Evolutionary conservation across 2,888 invertebrate species (phyloP), one percentile per base, ranked within the genome.

Genomic region (Barypeithes pellucidus): DNA sequence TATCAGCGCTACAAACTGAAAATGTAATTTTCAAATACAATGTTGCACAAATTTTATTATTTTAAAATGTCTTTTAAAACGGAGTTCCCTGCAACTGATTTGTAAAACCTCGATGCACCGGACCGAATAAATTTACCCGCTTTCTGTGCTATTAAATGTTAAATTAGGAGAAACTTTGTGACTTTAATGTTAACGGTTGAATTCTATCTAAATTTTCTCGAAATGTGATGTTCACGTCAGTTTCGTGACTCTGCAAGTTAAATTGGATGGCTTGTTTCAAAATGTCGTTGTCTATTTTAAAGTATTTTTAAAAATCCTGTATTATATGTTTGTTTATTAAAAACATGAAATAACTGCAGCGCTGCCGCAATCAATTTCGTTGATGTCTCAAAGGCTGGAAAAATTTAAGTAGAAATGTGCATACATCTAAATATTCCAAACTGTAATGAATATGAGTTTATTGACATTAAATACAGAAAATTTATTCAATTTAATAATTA

Each of bases 121-220:
- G 39, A 18, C 60, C 60, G 22, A 20, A 16, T 5, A 60, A 60
- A 60, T 60, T 60, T 41, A 20, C 36, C 41, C 60, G 39, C 60
- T 22, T 47, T 60, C 60, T 60, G 41, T 41, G 12, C 60, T 11
- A 60, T 60, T 60, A 29, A 60, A 60, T 60, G 60, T 60, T 60
- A 60, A 60, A 60, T 60, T 60, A 39, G 39, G 60, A 22, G 60
- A 41, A 60, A 60, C 60, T 60, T 43, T 36, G 60, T 60, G 60
- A 60, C 41, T 60, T 60, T 60, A 39, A 41, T 60, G 39, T 60
- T 41, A 39, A 39, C 39, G 41, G 29, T 41, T 24, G 39, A 60
- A 20, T 60, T 60, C 60, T 60, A 60, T 41, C 60, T 20, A 60
- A 33, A 60, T 60, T 60, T 60, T 43, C 39, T 3, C 41, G 18